Base-by-base conservation (phyloP, 2,888 invertebrate genomes). In the Norana najaformis region DNA sequence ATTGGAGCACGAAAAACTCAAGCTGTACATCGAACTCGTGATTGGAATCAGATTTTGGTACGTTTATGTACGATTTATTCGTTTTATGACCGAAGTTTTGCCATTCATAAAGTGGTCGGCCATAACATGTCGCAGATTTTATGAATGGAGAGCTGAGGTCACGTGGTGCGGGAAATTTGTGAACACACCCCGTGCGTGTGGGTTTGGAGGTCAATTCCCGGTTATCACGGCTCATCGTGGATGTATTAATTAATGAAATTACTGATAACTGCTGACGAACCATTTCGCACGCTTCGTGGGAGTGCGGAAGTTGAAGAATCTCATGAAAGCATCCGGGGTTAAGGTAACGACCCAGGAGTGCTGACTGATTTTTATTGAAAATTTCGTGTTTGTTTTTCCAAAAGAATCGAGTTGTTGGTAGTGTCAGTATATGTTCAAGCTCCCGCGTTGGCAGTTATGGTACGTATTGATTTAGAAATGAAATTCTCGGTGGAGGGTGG, bases 91-190 rank as follows among this genome's bases (percentile, higher is more conserved):
- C 35, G 85, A 85, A 85, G 85, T 37, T 35, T 30, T 85, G 85
- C 47, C 88, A 88, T 88, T 88, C 88, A 88, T 88, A 39, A 88
- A 88, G 37, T 88, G 88, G 88, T 36, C 88, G 88, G 88, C 88
- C 88, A 88, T 69, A 69, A 69, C 69, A 37, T 36, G 35, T 85
- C 85, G 85, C 37, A 23, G 85, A 35, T 85, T 85, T 85, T 85
- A 85, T 85, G 85, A 85, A 85, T 85, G 85, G 23, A 85, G 85
- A 85, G 37, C 35, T 85, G 36, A 36, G 85, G 36, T 85, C 85
- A 85, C 85, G 85, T 85, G 85, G 35, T 85, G 34, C 37, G 85
- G 35, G 69, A 85, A 37, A 37, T 23, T n/a, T 13, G 85, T 36
- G 85, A 36, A 5, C 36, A 85, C 37, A 20, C 37, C 83, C 85